Conservation (phyloP, 35 echinoderm and acorn worm species). For the Apostichopus californicus region DNA sequence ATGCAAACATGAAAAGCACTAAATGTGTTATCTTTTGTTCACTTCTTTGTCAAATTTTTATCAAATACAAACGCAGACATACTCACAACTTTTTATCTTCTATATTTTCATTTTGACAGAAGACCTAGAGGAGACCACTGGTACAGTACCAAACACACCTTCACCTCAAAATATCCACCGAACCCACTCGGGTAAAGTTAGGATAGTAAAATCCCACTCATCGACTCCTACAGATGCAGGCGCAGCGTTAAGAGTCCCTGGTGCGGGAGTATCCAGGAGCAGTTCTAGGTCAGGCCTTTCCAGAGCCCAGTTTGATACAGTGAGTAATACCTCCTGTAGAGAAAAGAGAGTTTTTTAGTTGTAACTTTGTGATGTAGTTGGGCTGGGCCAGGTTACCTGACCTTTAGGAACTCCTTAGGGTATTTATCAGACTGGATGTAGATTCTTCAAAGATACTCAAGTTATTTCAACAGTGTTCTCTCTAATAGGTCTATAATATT, state of each 20-base stretch:
- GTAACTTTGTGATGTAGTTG: too few relatives aligned
- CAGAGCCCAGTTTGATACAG: constrained; percentile 10
- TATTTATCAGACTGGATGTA: too few relatives aligned
- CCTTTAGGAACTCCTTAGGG: too few relatives aligned
- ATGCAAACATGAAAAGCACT: too few relatives aligned
- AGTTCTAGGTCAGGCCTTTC: neutral
- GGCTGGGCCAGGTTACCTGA: too few relatives aligned
- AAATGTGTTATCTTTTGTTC: neutral
- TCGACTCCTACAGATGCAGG: neutral
- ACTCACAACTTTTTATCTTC: neutral
- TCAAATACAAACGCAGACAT: too few relatives aligned
- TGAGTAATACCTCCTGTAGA: neutral
- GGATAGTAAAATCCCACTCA: neutral
- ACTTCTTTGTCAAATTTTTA: neutral
- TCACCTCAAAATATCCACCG: constrained; percentile 6
- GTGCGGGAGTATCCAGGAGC: neutral
- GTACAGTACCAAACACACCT: neutral
- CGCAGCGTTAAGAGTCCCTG: neutral
- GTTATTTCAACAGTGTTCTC: too few relatives aligned
- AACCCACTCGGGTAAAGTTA: constrained; percentile 32
- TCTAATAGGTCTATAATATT: too few relatives aligned
- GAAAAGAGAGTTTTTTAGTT: too few relatives aligned
- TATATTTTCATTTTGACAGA: neutral
- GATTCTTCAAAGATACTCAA: too few relatives aligned
- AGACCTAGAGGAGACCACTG: neutral